Percentiles rank a stretch among this genome's conserved stretches.
Conservation (phyloP, 2,888 invertebrate species). For the Cryptocephalus moraei region DNA sequence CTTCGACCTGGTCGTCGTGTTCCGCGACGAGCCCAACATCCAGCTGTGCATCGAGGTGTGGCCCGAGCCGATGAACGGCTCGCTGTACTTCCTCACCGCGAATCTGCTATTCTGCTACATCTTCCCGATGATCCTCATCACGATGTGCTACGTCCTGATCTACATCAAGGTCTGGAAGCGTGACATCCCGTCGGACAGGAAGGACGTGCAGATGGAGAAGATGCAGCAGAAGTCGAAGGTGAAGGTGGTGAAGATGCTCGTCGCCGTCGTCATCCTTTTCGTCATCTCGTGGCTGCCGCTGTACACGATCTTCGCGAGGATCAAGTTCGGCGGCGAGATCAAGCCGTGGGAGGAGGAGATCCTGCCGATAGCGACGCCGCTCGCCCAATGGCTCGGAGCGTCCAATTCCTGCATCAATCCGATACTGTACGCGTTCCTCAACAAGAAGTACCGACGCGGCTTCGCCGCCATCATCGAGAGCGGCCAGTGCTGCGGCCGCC, state of each 20-base stretch:
- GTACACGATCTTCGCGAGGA: constrained; percentile 78
- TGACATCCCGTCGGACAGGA: constrained; percentile 82
- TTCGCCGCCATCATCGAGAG: constrained; percentile 83
- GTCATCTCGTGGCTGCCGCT: constrained; percentile 89
- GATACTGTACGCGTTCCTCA: constrained; percentile 88
- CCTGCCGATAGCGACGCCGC: constrained; percentile 69
- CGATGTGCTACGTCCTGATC: constrained; percentile 84
- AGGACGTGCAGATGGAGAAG: constrained; percentile 82
- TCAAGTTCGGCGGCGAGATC: constrained; percentile 70
- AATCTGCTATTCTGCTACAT: constrained; percentile 86
- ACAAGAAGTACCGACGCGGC: constrained; percentile 84
- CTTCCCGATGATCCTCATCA: constrained; percentile 81
- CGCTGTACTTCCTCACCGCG: constrained; percentile 78
- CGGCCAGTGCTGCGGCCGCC: constrained; percentile 65
- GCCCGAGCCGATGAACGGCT: constrained; percentile 74
- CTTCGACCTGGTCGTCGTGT: constrained; percentile 70
- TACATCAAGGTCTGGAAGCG: constrained; percentile 82
- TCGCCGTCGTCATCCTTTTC: constrained; percentile 86
- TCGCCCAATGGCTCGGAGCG: constrained; percentile 87
- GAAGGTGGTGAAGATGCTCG: constrained; percentile 90
- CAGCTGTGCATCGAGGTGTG: constrained; percentile 74
- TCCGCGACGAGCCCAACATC: constrained; percentile 64
- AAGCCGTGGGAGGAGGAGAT: constrained; percentile 71
- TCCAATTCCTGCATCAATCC: constrained; percentile 95
- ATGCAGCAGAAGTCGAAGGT: constrained; percentile 92